Base-by-base conservation (phyloP, 1,140 invertebrate species). In the Drosophila mojavensis region DNA sequence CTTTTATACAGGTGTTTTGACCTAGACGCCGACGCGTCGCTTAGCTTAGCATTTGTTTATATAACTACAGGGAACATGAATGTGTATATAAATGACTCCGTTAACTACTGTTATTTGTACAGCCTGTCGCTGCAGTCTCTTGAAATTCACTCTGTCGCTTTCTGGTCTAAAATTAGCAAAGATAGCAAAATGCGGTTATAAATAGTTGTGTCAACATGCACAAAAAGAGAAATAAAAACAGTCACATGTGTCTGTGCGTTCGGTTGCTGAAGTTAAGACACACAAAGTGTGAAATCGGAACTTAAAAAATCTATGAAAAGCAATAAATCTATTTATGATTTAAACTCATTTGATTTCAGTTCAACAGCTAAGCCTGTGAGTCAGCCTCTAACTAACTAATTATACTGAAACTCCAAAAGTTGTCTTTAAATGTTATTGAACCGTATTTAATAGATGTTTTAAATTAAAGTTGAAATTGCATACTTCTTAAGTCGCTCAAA, bases 151-250 rank as follows among this genome's bases (percentile, higher is more conserved):
- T 69, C 53, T 53, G 51, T 69, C 70, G 61, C 79, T 88, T 89
- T 75, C 63, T 65, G 67, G 51, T 70, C 84, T 90, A 89, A 84
- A 89, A 72, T 90, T 89, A 89, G 84, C 76, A 62, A 69, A 90
- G 85, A 89, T 90, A 89, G 78, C 65, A 66, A 65, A 75, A 68
- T 71, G 47, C 63, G 73, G 76, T 79, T 89, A 84, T 89, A 81
- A 89, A 90, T 89, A 89, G 84, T 90, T 90, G 51, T 59, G 68
- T 81, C 71, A 84, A 89, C 74, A 88, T 74, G 55, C 67, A 67
- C 66, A 86, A 82, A 20, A 20, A 78, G 67, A 63, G 58, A 47
- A 36, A 36, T 36, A 36, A 48, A 26, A 50, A 13, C 48, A 67
- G 66, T 79, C 64, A 79, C 70, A 88, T 81, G 62, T 67, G 65